These are phyloP conservation scores for Gymnodraco acuticeps DNA, from an alignment of 2,797 vertebrate genomes.

Conservation along the genomic window DNA sequence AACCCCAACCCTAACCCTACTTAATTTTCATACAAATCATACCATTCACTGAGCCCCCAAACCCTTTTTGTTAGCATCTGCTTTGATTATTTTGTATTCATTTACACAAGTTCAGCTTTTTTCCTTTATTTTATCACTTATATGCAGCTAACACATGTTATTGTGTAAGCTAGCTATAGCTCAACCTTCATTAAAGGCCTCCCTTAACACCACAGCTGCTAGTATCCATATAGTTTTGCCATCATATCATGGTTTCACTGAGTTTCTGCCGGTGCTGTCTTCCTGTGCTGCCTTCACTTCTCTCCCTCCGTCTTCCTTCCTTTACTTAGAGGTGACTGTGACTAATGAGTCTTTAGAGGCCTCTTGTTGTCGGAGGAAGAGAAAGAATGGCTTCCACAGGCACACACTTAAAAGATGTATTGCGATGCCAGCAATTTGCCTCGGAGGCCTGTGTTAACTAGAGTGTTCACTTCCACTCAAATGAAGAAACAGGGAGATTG, in stretches of 20 bases:
- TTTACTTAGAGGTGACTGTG: conserved; percentile 77
- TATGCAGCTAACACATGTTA: not conserved
- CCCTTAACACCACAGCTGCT: conserved; percentile 3
- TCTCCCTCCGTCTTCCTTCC: conserved; percentile 48
- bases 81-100: conserved; percentile 2
- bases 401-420: conserved; percentile 75
- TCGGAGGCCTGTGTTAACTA: conserved; percentile 78
- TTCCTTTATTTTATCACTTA: not conserved
- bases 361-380: conserved; percentile 73
- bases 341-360: conserved; percentile 82
- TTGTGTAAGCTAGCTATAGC: not conserved
- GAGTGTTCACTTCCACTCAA: conserved; percentile 76
- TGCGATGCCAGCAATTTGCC: conserved; percentile 75
- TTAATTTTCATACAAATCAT: not conserved
- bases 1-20: no score
- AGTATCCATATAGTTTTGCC: not conserved
- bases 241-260: conserved; percentile 6
- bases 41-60: no score
- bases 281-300: conserved; percentile 26
- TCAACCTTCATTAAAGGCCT: not conserved
- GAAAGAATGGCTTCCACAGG: conserved; percentile 71
- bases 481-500: conserved; percentile 69
- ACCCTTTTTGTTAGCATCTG: not conserved
- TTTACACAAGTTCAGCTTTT: conserved; percentile 8
- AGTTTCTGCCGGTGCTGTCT: conserved; percentile 19